Evolutionary conservation across 2,888 invertebrate species (phyloP).

Genomic region (Ornithoptera alexandrae): DNA sequence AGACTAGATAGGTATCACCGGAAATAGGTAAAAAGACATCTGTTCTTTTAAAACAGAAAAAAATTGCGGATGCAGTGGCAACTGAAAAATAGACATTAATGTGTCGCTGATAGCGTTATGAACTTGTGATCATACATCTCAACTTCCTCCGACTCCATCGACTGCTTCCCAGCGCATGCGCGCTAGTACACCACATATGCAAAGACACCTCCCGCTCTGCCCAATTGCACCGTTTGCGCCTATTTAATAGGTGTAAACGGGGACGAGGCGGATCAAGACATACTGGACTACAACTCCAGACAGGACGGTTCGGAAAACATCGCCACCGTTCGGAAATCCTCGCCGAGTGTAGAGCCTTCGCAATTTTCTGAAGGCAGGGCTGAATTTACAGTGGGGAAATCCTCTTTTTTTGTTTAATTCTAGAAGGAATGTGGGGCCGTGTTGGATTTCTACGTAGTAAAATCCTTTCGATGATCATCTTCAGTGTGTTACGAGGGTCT

Average conservation of each 20-base stretch:
- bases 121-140: conserved; percentile 32
- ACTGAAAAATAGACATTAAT: conserved; percentile 1
- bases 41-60: too few relatives aligned
- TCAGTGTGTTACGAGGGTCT: too few relatives aligned
- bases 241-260: conserved; percentile 36
- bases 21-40: too few relatives aligned
- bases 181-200: conserved; percentile 38
- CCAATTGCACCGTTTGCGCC: conserved; percentile 40
- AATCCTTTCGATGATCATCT: too few relatives aligned
- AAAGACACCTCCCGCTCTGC: conserved; percentile 38
- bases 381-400: conserved; percentile 34
- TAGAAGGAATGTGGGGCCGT: too few relatives aligned
- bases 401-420: not conserved
- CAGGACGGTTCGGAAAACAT: conserved; percentile 44
- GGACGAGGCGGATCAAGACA: conserved; percentile 39
- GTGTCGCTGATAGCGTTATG: conserved; percentile 9
- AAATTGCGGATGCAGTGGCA: too few relatives aligned
- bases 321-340: conserved; percentile 47
- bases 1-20: too few relatives aligned
- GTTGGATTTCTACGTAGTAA: too few relatives aligned
- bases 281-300: conserved; percentile 50
- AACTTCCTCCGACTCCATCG: conserved; percentile 40
- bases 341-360: conserved; percentile 42
- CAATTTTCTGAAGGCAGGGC: conserved; percentile 40
- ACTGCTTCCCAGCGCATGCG: conserved; percentile 53